These are phyloP conservation scores for Eurypyga helias DNA, from an alignment of 2,113 vertebrate genomes.

Conservation along the genomic window DNA sequence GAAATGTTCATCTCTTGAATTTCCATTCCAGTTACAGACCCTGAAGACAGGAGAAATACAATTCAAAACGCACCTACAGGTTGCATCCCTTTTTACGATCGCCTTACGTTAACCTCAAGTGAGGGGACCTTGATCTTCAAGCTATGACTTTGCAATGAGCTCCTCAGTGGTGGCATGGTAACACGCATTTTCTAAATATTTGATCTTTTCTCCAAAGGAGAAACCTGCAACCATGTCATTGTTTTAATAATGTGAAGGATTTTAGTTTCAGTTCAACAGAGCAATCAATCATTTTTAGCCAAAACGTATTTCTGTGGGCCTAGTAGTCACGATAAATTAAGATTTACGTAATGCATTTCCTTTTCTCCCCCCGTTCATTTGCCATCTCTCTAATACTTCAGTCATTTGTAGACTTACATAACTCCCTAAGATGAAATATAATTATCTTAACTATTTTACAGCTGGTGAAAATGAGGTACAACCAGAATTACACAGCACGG, in stretches of 20 bases:
- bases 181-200: neutral
- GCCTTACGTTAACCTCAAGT: neutral
- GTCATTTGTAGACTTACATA: neutral
- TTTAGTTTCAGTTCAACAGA: neutral
- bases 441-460: neutral
- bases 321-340: neutral
- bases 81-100: neutral
- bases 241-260: neutral
- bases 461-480: neutral
- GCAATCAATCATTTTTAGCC: neutral
- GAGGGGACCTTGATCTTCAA: neutral
- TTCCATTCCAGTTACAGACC: neutral
- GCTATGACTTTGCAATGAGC: neutral
- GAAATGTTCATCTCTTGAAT: conserved; percentile 4
- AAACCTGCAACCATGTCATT: neutral
- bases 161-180: neutral
- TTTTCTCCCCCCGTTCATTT: too few species aligned
- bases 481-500: neutral
- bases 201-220: neutral
- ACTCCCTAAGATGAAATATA: neutral
- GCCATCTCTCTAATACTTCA: neutral
- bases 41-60: neutral
- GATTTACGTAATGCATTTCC: neutral
- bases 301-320: neutral
- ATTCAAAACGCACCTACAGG: neutral